Conservation (phyloP, 2,797 vertebrate genomes). For the Amblyopsis hoosieri region DNA sequence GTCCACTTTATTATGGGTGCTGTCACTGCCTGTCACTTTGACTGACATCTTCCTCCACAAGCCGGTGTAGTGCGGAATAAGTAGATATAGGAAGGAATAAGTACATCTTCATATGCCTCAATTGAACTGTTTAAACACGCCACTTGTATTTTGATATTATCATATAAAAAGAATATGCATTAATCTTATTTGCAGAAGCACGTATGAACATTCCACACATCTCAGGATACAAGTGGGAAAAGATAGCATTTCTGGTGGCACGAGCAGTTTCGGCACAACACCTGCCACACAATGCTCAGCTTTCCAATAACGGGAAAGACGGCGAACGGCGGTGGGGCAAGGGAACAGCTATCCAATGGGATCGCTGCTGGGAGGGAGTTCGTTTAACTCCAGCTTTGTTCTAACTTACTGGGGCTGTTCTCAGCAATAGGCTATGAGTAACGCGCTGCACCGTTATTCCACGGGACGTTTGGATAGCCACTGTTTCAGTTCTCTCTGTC, state of each 20-base stretch:
- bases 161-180: no score
- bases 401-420: slow-evolving; percentile 68
- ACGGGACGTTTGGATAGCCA: slow-evolving; percentile 61
- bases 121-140: no score
- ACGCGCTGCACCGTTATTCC: slow-evolving; percentile 75
- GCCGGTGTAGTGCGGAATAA: slow-evolving; percentile 4
- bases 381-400: slow-evolving; percentile 77
- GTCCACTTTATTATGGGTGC: slow-evolving; percentile 16
- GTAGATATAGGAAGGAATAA: no score
- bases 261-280: no score
- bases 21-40: slow-evolving; percentile 63
- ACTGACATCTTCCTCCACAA: slow-evolving; percentile 51
- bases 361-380: slow-evolving; percentile 73
- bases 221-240: no score
- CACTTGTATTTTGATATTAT: no score
- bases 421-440: slow-evolving; percentile 67
- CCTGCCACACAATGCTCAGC: slow-evolving; percentile 23
- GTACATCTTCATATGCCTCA: no score
- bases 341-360: slow-evolving; percentile 74
- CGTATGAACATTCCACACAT: no score
- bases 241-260: no score
- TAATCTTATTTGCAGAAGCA: no score
- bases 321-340: slow-evolving; percentile 66
- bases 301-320: slow-evolving; percentile 33
- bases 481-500: slow-evolving; percentile 29